A percentile compares a stretch with the other conserved stretches of the same genome.
These are phyloP conservation scores for Ia io DNA, from an alignment of 2,113 vertebrate genomes.

Conservation along the genomic window DNA sequence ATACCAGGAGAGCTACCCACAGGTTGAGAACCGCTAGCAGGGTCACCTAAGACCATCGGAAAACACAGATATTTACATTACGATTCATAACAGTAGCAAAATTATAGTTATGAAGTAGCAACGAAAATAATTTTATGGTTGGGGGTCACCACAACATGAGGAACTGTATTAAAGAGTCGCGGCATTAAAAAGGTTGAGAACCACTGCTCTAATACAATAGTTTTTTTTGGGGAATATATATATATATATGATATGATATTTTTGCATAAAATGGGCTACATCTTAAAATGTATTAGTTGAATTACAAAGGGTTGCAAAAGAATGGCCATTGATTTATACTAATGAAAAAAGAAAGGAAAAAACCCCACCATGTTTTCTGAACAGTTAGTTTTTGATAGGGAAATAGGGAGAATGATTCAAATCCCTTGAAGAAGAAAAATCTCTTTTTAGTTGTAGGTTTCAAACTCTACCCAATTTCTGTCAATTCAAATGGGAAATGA, in stretches of 20 bases:
- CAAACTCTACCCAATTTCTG: slow-evolving; percentile 17
- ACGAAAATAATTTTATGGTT: too few species aligned
- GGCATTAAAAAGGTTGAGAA: too few species aligned
- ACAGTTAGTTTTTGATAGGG: slow-evolving; percentile 15
- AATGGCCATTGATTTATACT: not conserved
- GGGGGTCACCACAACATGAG: too few species aligned
- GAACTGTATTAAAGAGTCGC: too few species aligned
- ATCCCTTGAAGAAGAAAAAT: slow-evolving; percentile 39
- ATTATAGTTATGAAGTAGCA: too few species aligned
- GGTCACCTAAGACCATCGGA: too few species aligned
- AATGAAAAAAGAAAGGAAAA: not conserved
- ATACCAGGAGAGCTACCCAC: not conserved
- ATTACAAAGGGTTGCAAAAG: not conserved
- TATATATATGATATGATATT: not conserved
- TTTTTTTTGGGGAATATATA: not conserved
- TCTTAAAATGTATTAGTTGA: slow-evolving; percentile 3
- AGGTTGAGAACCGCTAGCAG: too few species aligned
- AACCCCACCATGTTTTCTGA: not conserved
- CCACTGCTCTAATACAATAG: not conserved
- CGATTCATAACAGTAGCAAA: too few species aligned
- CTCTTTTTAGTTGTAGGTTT: slow-evolving; percentile 22
- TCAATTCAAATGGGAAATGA: slow-evolving; percentile 38
- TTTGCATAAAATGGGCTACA: not conserved
- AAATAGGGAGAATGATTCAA: not conserved
- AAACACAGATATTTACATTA: too few species aligned